Base-by-base conservation (phyloP, 1,140 invertebrate genomes). In the Calliopsis andreniformis region DNA sequence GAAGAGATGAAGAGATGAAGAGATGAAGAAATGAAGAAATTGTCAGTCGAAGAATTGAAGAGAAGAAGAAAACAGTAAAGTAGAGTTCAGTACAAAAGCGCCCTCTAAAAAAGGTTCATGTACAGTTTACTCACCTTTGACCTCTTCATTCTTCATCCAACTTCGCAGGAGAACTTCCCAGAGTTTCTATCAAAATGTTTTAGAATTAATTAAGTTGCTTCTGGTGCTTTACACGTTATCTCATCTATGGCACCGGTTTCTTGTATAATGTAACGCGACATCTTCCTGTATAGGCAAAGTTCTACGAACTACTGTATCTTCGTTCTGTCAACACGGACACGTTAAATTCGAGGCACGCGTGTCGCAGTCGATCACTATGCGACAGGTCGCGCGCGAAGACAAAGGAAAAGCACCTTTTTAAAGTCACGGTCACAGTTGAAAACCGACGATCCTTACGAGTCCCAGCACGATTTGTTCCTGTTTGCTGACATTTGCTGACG, bases 391-490 rank as follows among this genome's bases (percentile, higher is more conserved):
- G 32, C 23, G 39, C 2, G 45, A 3, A 51, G 63, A 82, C 79
- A 78, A 84, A 79, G 76, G 69, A 72, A 49, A 78, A 63, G 20
- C 14, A 32, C 14, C n/a, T 35, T 18, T 53, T 55, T 66, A 78
- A 72, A 70, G 23, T 56, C 30, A 67, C 49, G 43, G 63, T 42
- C 35, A 25, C 3, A 18, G 32, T 43, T 45, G 45, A 67, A 61
- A 66, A 66, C 49, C 28, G 20, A 18, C 25, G 25, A 43, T 45
- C 30, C 62, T 79, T 49, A 14, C 53, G n/a, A 75, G 62, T 75
- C 71, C 42, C 30, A 0, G n/a, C 30, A 59, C 45, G 43, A 49
- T 61, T 10, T 53, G 45, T 64, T 82, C 58, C 59, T 66, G 32
- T 55, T 69, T 69, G 32, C 42, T 23, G 39, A 0, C n/a, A 32